Evolutionary conservation across 2,113 vertebrate genomes (phyloP), one percentile per base, ranked within the genome.

Genomic region (Lophius piscatorius): DNA sequence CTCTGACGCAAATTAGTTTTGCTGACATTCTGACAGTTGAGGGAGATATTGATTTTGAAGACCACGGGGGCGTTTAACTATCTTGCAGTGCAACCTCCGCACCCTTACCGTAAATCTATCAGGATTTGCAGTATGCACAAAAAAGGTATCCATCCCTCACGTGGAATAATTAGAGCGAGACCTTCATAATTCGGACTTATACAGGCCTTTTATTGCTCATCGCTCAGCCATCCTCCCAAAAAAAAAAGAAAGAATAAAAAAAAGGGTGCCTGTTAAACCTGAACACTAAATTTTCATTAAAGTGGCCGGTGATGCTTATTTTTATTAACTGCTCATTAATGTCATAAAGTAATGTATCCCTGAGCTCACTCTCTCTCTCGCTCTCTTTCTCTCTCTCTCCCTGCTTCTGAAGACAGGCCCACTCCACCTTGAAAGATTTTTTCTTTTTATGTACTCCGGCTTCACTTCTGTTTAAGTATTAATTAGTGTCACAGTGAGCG

Each of bases 61-160:
- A 33, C 49, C 41, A 18, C 1, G 16, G 29, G 7, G 52, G 3
- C 24, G 24, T 70, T 60, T 62, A 34, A 65, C 70, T 61, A 59
- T 68, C 23, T 52, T 22, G 44, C 46, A 10, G 29, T 13, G 12
- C 45, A 20, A 21, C 40, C 14, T 42, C 31, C 34, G 9, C 33
- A 16, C 41, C n/a, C 21, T 47, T 41, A 49, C 52, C 21, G 33
- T 14, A 70, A 69, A 72, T 72, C 63, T 14, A 75, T 76, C 35
- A 16, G 54, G 38, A 55, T 50, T 21, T 18, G 17, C 12, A 21
- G 26, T 5, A 5, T n/a, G n/a, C n/a, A 31, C 0, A 18, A n/a
- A 63, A 52, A 63, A 46, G 11, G 10, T 13, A 24, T 35, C 23
- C 40, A 12, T 57, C 50, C 22, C 44, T 63, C 35, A 36, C n/a